These are phyloP conservation scores for Struthio camelus DNA, from an alignment of 2,113 vertebrate genomes.

Conservation along the genomic window DNA sequence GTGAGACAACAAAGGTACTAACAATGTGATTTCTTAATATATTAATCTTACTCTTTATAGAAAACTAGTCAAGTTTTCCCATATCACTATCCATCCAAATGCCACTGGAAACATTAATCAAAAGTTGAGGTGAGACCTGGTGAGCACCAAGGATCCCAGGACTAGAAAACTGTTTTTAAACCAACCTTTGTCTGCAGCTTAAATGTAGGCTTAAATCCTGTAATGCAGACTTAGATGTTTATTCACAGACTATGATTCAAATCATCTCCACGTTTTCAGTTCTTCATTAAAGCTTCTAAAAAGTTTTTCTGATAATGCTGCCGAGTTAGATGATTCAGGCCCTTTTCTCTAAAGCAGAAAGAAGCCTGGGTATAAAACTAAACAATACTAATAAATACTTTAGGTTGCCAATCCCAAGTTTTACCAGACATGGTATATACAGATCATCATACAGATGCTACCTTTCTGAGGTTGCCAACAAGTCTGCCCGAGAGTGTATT, in stretches of 20 bases:
- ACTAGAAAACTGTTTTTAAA: background rate
- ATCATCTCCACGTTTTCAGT: background rate
- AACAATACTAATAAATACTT: background rate
- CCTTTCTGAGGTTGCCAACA: background rate
- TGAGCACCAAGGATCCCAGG: background rate
- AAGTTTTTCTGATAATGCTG: background rate
- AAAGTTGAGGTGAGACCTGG: fast-evolving
- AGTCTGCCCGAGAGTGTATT: too few relatives aligned
- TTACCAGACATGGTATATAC: background rate
- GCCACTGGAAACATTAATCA: background rate
- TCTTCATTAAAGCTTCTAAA: background rate
- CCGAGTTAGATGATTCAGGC: background rate
- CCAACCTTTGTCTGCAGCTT: background rate
- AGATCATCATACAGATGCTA: background rate
- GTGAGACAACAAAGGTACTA: background rate
- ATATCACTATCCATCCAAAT: background rate
- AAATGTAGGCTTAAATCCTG: too few relatives aligned
- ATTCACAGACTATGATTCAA: background rate
- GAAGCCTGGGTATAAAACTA: background rate
- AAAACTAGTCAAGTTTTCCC: background rate
- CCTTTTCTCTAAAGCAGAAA: background rate
- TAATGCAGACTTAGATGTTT: too few relatives aligned
- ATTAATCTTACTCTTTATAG: background rate
- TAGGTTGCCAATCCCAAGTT: background rate
- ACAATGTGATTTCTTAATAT: background rate